Conservation (phyloP, 2,113 vertebrate genomes). For the Grammomys dolichurus region DNA sequence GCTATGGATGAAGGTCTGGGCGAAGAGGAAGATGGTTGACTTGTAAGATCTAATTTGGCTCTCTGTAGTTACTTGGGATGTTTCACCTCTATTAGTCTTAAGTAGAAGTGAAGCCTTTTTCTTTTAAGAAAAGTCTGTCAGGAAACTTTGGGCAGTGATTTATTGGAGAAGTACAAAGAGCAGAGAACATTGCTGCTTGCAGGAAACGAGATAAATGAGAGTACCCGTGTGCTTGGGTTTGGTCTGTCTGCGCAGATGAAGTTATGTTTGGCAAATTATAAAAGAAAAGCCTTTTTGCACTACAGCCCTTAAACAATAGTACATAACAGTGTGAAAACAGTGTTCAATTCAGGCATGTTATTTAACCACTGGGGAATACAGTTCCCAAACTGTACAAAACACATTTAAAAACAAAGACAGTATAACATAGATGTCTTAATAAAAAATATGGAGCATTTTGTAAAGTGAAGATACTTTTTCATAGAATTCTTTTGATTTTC, state of each 20-base stretch:
- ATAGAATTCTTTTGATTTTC: neutral
- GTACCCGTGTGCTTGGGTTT: neutral
- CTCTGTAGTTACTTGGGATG: neutral
- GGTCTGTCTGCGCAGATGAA: neutral
- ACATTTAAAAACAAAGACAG: neutral
- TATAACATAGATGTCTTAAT: neutral
- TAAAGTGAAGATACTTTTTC: neutral
- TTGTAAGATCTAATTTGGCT: neutral
- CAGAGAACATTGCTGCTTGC: neutral
- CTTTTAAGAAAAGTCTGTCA: neutral
- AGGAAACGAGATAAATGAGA: constrained; percentile 6
- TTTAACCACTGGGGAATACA: neutral
- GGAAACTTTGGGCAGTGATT: constrained; percentile 13
- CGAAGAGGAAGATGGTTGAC: neutral
- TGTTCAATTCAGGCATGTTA: neutral
- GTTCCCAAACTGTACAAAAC: neutral
- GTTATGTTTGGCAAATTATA: constrained; percentile 32
- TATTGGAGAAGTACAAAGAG: constrained; percentile 2
- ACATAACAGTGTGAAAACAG: neutral
- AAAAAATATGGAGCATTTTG: neutral
- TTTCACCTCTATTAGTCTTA: constrained; percentile 3
- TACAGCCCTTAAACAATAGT: neutral
- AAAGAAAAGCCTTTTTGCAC: neutral
- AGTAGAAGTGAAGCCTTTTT: neutral
- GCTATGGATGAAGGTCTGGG: neutral